These are phyloP conservation scores for Ectropis crepuscularia DNA, from an alignment of 2,888 invertebrate species.

Conservation along the genomic window DNA sequence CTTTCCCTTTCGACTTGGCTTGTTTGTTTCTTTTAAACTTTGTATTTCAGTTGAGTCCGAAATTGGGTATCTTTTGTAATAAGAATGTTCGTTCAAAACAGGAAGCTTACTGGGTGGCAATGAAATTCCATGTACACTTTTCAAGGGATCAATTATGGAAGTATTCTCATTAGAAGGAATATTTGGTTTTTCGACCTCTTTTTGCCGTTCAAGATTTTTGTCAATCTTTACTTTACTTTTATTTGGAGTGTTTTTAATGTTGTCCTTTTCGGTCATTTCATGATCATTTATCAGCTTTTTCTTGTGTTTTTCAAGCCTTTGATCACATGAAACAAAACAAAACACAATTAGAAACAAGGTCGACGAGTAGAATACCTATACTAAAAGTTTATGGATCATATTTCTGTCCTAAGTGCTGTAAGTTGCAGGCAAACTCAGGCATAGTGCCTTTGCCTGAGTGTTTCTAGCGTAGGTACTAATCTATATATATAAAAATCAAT, in stretches of 20 bases:
- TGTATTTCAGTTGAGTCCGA: conserved; percentile 2
- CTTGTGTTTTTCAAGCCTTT: conserved; percentile 8
- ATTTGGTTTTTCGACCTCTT: not conserved
- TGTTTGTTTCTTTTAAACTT: conserved; percentile 12
- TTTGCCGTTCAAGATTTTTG: conserved; percentile 3
- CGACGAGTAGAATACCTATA: too few relatives aligned
- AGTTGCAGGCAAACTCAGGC: too few relatives aligned
- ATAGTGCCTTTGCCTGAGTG: too few relatives aligned
- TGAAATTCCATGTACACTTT: conserved; percentile 11
- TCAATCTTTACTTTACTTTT: conserved; percentile 5
- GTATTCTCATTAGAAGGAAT: not conserved
- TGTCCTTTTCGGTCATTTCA: conserved; percentile 12
- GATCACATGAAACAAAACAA: conserved; percentile 8
- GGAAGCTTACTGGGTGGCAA: conserved; percentile 12
- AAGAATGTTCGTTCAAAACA: conserved; percentile 8
- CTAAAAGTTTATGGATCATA: too few relatives aligned
- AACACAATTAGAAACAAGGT: too few relatives aligned
- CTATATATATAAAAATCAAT: too few relatives aligned
- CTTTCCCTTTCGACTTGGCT: conserved; percentile 23
- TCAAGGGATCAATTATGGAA: conserved; percentile 13
- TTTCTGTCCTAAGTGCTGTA: too few relatives aligned
- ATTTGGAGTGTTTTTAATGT: conserved; percentile 10
- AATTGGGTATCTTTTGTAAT: conserved; percentile 3
- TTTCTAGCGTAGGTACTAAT: too few relatives aligned
- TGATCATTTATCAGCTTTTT: conserved; percentile 7